Evolutionary conservation across 2,113 vertebrate genomes (phyloP).

Genomic region (Oncorhynchus masou): DNA sequence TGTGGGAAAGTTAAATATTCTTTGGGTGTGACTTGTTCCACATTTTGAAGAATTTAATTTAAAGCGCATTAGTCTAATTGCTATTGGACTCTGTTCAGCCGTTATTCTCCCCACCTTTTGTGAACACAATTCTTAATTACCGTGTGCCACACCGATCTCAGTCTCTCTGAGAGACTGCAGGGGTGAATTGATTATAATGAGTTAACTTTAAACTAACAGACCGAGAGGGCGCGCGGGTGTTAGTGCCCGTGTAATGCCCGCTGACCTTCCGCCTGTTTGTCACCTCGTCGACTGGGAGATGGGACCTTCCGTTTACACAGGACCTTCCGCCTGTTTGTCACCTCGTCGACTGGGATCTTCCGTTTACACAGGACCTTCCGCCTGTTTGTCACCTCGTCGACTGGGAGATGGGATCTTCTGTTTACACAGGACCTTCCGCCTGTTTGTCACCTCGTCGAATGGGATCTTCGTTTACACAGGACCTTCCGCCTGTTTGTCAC

Average conservation of each 20-base stretch:
- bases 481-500: slow-evolving; percentile 67
- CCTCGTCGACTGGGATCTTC: slow-evolving; percentile 62
- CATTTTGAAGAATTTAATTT: slow-evolving; percentile 79
- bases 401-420: slow-evolving; percentile 24
- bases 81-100: slow-evolving; percentile 72
- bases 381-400: slow-evolving; percentile 68
- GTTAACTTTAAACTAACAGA: slow-evolving; percentile 65
- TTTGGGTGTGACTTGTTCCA: slow-evolving; percentile 57
- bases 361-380: slow-evolving; percentile 61
- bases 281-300: slow-evolving; percentile 61
- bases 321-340: slow-evolving; percentile 31
- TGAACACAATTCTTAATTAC: slow-evolving; percentile 75
- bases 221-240: slow-evolving; percentile 54
- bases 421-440: slow-evolving; percentile 64
- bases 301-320: slow-evolving; percentile 5
- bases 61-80: slow-evolving; percentile 77
- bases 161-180: slow-evolving; percentile 13
- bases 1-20: slow-evolving; percentile 99
- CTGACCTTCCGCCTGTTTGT: slow-evolving; percentile 70
- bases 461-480: slow-evolving; percentile 23
- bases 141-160: slow-evolving; percentile 50
- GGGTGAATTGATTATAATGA: slow-evolving; percentile 71
- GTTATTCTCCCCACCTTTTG: slow-evolving; percentile 73
- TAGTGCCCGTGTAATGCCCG: slow-evolving; percentile 70
- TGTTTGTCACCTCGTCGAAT: slow-evolving; percentile 65